phyloP scores from a whole-genome alignment of 2,113 vertebrate genomes.

The Myotis lucifugus region DNA sequence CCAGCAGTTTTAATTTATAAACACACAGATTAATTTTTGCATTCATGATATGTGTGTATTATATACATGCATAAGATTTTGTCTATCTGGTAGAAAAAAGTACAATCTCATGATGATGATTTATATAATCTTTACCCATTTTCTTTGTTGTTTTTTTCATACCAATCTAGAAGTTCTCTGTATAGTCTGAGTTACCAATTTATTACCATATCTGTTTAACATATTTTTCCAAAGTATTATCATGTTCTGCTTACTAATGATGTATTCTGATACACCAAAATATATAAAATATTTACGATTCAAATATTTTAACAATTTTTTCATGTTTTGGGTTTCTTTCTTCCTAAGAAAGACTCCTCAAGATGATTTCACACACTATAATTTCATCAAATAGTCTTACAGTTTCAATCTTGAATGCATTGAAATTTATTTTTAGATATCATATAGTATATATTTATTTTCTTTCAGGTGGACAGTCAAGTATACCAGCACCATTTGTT shows the following conservation, averaged over 20 bases:
- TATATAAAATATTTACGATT: background rate
- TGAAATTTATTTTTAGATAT: background rate
- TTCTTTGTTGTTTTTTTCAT: background rate
- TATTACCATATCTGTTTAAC: background rate
- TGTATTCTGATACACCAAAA: constrained; percentile 3
- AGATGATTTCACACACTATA: background rate
- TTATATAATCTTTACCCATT: background rate
- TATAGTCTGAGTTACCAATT: background rate
- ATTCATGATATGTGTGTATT: background rate
- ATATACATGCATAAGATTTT: background rate
- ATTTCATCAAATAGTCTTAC: background rate
- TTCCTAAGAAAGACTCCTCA: background rate
- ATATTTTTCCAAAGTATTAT: background rate
- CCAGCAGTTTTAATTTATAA: constrained; percentile 21
- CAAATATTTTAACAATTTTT: background rate
- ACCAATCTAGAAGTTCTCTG: background rate
- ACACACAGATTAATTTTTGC: background rate
- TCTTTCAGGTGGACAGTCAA: constrained; percentile 26
- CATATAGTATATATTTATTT: background rate
- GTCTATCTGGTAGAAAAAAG: background rate
- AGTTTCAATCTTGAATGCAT: constrained; percentile 18
- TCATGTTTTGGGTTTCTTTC: background rate
- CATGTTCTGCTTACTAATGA: background rate
- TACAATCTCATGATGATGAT: background rate
- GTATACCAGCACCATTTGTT: background rate